Evolutionary conservation across 1,140 invertebrate species (phyloP).

Genomic region (Ctenoplectra terminalis): DNA sequence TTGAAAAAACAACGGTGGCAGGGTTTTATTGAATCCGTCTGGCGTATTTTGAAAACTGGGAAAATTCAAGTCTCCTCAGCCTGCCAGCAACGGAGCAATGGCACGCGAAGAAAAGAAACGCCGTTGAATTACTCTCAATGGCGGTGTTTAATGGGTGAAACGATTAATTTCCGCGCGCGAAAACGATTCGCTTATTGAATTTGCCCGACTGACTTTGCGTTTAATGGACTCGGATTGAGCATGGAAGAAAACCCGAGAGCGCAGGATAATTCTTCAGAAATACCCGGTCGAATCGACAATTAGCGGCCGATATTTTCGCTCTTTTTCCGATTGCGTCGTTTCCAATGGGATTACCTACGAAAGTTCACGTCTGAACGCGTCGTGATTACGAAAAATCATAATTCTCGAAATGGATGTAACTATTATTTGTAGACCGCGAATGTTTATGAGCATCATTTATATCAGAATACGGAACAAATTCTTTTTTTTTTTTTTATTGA

Average conservation of each 20-base stretch:
- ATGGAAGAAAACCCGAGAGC: constrained; percentile 15
- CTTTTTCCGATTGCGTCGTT: not conserved
- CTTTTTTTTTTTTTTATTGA: too few relatives aligned
- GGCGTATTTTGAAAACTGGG: constrained; percentile 17
- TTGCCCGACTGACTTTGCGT: constrained; percentile 44
- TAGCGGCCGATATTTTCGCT: constrained; percentile 36
- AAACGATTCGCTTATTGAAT: constrained; percentile 55
- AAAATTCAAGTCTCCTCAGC: constrained; percentile 24
- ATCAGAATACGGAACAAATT: too few relatives aligned
- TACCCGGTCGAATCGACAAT: constrained; percentile 40
- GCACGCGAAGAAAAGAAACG: constrained; percentile 38
- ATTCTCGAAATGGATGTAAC: not conserved
- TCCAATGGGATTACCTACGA: not conserved
- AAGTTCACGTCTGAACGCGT: not conserved
- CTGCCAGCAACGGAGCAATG: not conserved
- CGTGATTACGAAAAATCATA: not conserved
- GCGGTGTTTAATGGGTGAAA: constrained; percentile 53
- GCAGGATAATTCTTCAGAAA: constrained; percentile 50
- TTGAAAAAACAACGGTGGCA: not conserved
- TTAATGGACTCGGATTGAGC: constrained; percentile 47
- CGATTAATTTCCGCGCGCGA: constrained; percentile 53
- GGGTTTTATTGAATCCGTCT: not conserved
- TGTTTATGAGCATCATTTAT: too few relatives aligned
- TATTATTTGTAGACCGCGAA: too few relatives aligned
- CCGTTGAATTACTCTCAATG: constrained; percentile 43